These are phyloP conservation scores for Glossosoma conforme DNA, from an alignment of 1,140 invertebrate species.

Conservation along the genomic window DNA sequence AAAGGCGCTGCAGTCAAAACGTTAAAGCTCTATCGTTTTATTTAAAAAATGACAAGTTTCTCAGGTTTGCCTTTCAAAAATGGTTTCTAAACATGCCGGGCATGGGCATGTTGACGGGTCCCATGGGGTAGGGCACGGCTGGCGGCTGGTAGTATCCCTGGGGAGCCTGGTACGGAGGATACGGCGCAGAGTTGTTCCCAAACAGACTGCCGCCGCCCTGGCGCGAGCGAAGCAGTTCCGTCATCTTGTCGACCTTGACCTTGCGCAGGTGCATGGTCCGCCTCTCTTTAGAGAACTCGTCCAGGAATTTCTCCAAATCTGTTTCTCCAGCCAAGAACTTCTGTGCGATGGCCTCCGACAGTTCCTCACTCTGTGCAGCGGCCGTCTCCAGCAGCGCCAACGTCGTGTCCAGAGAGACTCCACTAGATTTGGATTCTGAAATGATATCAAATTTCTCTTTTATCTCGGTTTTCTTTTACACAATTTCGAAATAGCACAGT, in stretches of 20 bases:
- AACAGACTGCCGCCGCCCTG: slow-evolving; percentile 33
- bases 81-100: slow-evolving; percentile 48
- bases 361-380: slow-evolving; percentile 81
- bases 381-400: slow-evolving; percentile 79
- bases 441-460: no score
- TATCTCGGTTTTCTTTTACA: no score
- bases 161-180: slow-evolving; percentile 10
- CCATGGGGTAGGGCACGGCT: slow-evolving; percentile 52
- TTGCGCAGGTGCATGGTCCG: slow-evolving; percentile 75
- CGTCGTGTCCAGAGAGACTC: slow-evolving; percentile 72
- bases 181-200: slow-evolving; percentile 13
- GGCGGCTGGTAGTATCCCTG: slow-evolving; percentile 31
- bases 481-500: no score
- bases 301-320: slow-evolving; percentile 73
- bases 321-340: slow-evolving; percentile 69
- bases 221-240: slow-evolving; percentile 60
- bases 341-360: slow-evolving; percentile 74
- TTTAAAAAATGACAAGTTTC: no score
- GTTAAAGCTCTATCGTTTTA: no score
- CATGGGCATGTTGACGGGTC: slow-evolving; percentile 57
- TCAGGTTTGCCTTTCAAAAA: slow-evolving; percentile 35
- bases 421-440: slow-evolving; percentile 63
- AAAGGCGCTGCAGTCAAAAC: no score
- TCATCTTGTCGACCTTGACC: slow-evolving; percentile 84
- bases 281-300: slow-evolving; percentile 66